Conservation (phyloP, 35 echinoderm and acorn worm species). For the Apostichopus japonicus region DNA sequence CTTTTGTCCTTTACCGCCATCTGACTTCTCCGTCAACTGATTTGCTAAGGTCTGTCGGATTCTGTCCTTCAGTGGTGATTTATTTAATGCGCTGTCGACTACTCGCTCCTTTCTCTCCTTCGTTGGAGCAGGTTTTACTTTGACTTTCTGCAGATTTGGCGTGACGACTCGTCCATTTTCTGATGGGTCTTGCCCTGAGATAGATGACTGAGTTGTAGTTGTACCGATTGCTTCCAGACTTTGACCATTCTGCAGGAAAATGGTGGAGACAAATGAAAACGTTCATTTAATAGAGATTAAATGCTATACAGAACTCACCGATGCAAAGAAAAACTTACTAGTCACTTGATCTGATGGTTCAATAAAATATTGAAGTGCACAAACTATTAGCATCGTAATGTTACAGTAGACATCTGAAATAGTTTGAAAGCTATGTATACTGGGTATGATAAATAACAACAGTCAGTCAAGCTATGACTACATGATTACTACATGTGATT, state of each 20-base stretch:
- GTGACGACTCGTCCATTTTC: not conserved
- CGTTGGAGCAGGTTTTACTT: not conserved
- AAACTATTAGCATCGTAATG: too few species aligned
- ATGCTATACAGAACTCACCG: too few species aligned
- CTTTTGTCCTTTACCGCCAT: not conserved
- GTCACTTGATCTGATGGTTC: too few species aligned
- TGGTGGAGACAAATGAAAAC: too few species aligned
- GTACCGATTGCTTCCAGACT: not conserved
- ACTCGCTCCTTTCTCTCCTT: not conserved
- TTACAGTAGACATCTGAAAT: too few species aligned
- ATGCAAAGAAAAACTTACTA: too few species aligned
- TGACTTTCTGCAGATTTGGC: not conserved
- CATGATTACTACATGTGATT: too few species aligned
- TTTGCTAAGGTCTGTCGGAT: not conserved
- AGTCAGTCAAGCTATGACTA: too few species aligned
- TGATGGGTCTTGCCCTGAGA: not conserved
- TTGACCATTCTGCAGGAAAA: not conserved
- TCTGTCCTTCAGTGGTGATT: conserved; percentile 3
- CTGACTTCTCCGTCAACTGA: not conserved
- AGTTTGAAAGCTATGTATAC: too few species aligned
- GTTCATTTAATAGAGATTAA: too few species aligned
- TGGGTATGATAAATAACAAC: too few species aligned
- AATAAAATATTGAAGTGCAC: too few species aligned
- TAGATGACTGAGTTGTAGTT: not conserved
- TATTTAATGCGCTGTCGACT: not conserved